phyloP scores from a whole-genome alignment of 2,888 invertebrate genomes.

The Ctena decussata region DNA sequence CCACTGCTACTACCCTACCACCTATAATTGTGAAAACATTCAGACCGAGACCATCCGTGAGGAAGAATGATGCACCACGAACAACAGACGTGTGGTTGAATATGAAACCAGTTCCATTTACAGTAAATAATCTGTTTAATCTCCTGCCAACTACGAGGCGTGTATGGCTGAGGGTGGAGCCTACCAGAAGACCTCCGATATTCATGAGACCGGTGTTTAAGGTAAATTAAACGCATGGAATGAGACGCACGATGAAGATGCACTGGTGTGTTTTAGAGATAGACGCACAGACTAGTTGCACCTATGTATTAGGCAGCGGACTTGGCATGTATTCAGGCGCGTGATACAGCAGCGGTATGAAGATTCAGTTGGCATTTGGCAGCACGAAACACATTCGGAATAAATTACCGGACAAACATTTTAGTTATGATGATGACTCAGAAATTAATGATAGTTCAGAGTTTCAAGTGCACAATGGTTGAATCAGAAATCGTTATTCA shows the following conservation, averaged over 20 bases:
- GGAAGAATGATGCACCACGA: neutral
- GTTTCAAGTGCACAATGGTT: too few species aligned
- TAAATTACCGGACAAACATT: too few species aligned
- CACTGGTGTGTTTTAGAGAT: neutral
- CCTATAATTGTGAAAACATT: neutral
- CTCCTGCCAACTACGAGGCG: neutral
- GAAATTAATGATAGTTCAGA: too few species aligned
- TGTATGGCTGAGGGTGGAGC: neutral
- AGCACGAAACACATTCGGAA: too few species aligned
- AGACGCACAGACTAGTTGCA: neutral
- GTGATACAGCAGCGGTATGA: too few species aligned
- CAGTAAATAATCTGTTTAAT: neutral
- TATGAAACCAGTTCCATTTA: neutral
- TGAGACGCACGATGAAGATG: neutral
- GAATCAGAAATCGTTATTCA: too few species aligned
- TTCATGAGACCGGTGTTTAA: neutral
- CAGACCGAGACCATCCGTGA: neutral
- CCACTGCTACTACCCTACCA: neutral
- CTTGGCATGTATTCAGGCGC: too few species aligned
- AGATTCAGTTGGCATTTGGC: too few species aligned
- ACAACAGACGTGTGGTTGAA: constrained; percentile 2
- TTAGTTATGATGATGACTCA: too few species aligned
- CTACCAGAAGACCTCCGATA: neutral
- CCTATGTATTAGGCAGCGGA: too few species aligned
- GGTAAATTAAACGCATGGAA: neutral